Percentiles rank a stretch among this genome's conserved stretches.
Conservation (phyloP, 2,113 vertebrate genomes). For the Urocynchramus pylzowi region DNA sequence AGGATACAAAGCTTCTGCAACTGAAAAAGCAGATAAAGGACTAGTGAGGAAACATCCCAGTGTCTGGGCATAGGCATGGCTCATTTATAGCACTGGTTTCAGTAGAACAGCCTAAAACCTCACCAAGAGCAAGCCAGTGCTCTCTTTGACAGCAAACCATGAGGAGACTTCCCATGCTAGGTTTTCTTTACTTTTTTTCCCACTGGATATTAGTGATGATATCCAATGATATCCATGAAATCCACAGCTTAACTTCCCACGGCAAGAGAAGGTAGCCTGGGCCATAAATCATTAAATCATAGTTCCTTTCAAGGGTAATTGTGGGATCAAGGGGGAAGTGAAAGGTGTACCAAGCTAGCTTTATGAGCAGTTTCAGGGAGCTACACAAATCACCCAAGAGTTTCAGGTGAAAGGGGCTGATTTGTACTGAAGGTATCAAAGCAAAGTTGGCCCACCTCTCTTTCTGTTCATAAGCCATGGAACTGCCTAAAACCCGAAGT, state of each 20-base stretch:
- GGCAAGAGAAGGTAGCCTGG: neutral
- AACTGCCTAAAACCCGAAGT: neutral
- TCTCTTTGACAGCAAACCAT: neutral
- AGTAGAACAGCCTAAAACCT: neutral
- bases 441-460: neutral
- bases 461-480: neutral
- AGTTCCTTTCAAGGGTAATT: neutral
- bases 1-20: neutral
- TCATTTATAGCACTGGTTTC: neutral
- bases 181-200: neutral
- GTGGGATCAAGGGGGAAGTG: neutral
- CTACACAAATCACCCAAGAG: neutral
- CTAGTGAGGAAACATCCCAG: neutral
- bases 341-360: neutral
- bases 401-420: neutral
- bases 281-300: neutral
- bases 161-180: neutral
- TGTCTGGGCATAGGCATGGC: rapidly evolving
- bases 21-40: neutral
- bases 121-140: neutral
- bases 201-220: neutral
- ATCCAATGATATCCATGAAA: neutral
- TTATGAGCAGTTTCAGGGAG: neutral
- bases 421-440: neutral
- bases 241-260: neutral